Evolutionary conservation across 2,113 vertebrate genomes (phyloP).

Genomic region (Apteryx owenii): DNA sequence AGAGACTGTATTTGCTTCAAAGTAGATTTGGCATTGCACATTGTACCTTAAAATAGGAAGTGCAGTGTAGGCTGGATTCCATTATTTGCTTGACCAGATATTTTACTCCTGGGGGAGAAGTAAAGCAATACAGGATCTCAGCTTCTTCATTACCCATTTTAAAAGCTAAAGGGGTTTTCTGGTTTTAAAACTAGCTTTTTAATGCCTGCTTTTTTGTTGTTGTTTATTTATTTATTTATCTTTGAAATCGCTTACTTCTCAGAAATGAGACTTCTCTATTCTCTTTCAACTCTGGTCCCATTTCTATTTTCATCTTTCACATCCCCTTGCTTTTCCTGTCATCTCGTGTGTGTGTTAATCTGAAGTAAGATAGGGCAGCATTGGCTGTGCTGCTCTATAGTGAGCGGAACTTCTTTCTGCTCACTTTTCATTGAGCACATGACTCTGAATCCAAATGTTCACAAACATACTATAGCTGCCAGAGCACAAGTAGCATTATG

Average conservation of each 20-base stretch:
- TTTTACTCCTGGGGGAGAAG: not conserved
- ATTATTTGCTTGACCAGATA: not conserved
- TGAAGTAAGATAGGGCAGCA: not conserved
- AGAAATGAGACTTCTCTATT: not conserved
- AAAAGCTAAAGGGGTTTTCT: not conserved
- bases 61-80: not conserved
- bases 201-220: not conserved
- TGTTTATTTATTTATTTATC: no score
- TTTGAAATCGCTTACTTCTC: not conserved
- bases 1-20: not conserved
- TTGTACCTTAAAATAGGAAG: not conserved
- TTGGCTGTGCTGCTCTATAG: not conserved
- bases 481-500: not conserved
- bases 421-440: not conserved
- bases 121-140: not conserved
- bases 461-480: not conserved
- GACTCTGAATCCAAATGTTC: not conserved
- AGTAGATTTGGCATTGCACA: not conserved
- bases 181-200: not conserved
- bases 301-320: not conserved
- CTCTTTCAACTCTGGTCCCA: not conserved
- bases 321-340: not conserved
- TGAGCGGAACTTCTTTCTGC: not conserved
- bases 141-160: not conserved
- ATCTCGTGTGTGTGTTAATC: not conserved